Conservation (phyloP, 1,140 invertebrate genomes). For the Cotesia chilonis region DNA sequence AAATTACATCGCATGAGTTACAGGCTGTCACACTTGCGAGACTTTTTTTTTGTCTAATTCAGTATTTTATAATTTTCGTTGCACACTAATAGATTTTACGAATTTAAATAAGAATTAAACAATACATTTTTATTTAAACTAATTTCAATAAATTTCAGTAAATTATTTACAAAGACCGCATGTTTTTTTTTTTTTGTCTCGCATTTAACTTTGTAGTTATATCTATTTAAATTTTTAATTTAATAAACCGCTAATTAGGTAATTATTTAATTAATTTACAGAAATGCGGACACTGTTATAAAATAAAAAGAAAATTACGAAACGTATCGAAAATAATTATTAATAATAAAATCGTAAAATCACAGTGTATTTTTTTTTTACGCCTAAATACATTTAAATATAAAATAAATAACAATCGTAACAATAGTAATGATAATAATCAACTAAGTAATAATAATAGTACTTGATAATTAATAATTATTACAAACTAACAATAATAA, state of each 20-base stretch:
- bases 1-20: neutral
- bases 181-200: neutral
- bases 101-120: neutral
- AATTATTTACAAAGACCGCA: conserved; percentile 1
- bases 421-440: conserved; percentile 4
- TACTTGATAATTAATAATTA: neutral
- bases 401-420: neutral
- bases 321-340: neutral
- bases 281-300: neutral
- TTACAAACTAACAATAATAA: conserved; percentile 7
- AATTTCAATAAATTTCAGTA: neutral
- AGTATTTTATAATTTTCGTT: neutral
- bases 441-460: neutral
- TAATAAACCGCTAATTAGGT: too few relatives aligned
- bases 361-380: conserved; percentile 3
- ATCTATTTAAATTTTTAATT: neutral
- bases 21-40: neutral
- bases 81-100: conserved; percentile 10
- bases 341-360: neutral
- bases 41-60: neutral
- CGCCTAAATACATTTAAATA: neutral
- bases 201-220: neutral
- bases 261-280: too few relatives aligned
- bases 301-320: neutral
- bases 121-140: neutral